phyloP scores from a whole-genome alignment of 2,888 invertebrate species.

The Acleris sparsana region DNA sequence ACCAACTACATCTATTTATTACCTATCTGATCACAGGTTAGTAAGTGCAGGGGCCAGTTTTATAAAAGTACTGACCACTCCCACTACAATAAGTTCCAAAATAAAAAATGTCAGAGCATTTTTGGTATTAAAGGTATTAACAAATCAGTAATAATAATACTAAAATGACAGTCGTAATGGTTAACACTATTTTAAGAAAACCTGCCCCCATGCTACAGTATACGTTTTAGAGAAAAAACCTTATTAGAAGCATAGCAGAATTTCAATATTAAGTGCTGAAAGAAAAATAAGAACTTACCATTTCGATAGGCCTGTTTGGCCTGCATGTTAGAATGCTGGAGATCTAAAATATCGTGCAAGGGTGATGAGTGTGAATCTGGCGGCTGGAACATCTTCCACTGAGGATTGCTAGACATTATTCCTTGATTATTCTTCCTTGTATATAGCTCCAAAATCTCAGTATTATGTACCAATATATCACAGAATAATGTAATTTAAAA shows the following conservation, averaged over 20 bases:
- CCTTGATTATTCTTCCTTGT: conserved; percentile 70
- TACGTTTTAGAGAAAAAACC: no score
- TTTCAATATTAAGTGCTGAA: not conserved
- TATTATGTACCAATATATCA: conserved; percentile 75
- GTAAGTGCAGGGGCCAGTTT: no score
- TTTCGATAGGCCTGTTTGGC: conserved; percentile 81
- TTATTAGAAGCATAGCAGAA: not conserved
- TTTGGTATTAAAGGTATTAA: no score
- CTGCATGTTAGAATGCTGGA: conserved; percentile 84
- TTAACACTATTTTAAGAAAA: no score
- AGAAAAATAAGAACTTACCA: conserved; percentile 63
- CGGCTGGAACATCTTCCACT: conserved; percentile 96
- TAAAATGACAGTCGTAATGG: no score
- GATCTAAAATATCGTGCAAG: conserved; percentile 91
- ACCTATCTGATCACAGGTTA: no score
- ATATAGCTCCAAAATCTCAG: conserved; percentile 73
- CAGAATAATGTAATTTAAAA: conserved; percentile 71
- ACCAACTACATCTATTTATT: no score
- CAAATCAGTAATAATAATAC: no score
- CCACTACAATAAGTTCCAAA: no score
- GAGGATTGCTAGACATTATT: conserved; percentile 92
- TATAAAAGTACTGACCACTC: no score
- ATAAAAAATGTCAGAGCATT: no score
- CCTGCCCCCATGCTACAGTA: no score
- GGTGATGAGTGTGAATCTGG: conserved; percentile 92